Evolutionary conservation across 2,113 vertebrate species (phyloP), one percentile per base, ranked within the genome.

Genomic region (Pachypanchax playfairii): DNA sequence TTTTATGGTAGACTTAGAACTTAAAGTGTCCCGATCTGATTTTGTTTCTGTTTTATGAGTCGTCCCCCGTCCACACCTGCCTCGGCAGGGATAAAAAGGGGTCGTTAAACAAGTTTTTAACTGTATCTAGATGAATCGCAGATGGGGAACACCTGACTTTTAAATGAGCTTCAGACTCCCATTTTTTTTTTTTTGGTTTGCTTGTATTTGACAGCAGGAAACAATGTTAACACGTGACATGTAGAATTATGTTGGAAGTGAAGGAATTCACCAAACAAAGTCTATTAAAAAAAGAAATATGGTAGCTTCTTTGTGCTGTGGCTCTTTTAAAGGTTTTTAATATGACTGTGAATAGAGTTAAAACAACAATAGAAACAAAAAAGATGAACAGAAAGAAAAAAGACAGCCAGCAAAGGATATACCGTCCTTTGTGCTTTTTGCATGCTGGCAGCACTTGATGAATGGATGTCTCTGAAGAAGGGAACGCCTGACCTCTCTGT

Each of bases 401-500:
- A 78, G 12, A 51, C 68, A 88, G 79, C 63, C 77, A 49, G 73
- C 10, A n/a, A 79, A 86, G 68, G 85, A 89, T 85, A 77, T 77
- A 79, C 79, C 66, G 75, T 70, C 79, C 86, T 91, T 91, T 91
- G 86, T 88, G 76, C 76, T 79, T 83, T 61, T 77, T 85, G 73
- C 83, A 75, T 60, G 63, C 80, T 86, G 86, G 78, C 81, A 80
- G 87, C 75, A 26, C 66, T 82, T 91, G 91, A 93, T 91, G 82
- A 91, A 93, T 92, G 79, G 75, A 84, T 26, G 70, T 75, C 71
- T 85, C 72, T 82, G 79, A 82, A 81, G 86, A 73, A 85, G 70
- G 76, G 64, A 84, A 59, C 65, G 73, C 70, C 78, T 88, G 87
- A 87, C 89, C 86, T 80, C 85, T 79, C 60, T 63, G 87, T 90